Conservation (phyloP, 2,888 invertebrate species). For the Orchesella flavescens region DNA sequence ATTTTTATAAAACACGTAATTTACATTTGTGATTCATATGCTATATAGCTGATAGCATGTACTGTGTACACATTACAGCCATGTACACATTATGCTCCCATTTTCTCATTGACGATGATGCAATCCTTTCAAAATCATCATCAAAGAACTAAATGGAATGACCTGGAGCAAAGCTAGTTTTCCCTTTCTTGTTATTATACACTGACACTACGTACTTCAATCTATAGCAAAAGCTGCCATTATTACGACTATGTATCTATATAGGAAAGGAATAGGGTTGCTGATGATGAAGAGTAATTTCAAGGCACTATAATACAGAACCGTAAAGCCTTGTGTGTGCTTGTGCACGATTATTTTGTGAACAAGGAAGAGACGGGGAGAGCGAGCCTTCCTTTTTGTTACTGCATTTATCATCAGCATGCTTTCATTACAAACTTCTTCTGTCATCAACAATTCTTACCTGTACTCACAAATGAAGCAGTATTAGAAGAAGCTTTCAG, state of each 20-base stretch:
- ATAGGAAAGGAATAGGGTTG: background rate
- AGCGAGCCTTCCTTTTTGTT: background rate
- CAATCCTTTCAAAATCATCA: conserved; percentile 36
- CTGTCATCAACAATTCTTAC: conserved; percentile 1
- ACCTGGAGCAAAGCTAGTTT: conserved; percentile 57
- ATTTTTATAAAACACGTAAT: background rate
- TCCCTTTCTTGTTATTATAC: background rate
- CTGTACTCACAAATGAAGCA: background rate
- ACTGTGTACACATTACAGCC: background rate
- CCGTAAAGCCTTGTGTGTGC: no score
- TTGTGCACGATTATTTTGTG: background rate
- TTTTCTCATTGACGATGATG: background rate
- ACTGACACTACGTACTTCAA: background rate
- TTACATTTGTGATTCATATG: conserved; percentile 2
- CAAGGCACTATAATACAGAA: background rate
- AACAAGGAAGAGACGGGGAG: conserved; percentile 17
- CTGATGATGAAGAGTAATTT: background rate
- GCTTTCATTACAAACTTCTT: conserved; percentile 4
- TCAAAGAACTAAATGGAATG: conserved; percentile 45
- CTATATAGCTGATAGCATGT: background rate
- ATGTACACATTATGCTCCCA: background rate
- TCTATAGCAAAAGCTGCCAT: background rate
- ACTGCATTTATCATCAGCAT: background rate
- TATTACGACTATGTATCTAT: background rate
- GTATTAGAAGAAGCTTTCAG: conserved; percentile 26